Conservation (phyloP, 2,113 vertebrate genomes). For the Oncorhynchus clarkii region DNA sequence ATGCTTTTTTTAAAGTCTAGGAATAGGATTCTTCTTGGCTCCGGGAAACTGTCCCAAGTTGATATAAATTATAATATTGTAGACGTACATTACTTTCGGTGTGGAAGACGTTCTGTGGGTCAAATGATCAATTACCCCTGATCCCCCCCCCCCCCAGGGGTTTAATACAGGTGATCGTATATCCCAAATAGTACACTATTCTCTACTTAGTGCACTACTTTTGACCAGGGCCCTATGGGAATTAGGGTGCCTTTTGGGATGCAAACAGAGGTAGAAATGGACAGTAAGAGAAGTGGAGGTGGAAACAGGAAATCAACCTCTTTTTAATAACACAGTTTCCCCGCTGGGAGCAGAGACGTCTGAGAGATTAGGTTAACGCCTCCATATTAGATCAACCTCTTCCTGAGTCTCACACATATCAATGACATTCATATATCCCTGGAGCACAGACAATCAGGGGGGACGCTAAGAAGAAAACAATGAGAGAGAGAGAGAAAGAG, state of each 20-base stretch:
- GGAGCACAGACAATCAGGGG: constrained; percentile 23
- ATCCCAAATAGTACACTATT: no score
- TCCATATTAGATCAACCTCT: constrained; percentile 33
- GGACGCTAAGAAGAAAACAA: background rate
- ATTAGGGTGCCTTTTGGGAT: no score
- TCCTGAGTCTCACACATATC: constrained; percentile 21
- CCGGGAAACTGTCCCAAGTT: no score
- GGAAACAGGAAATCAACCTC: constrained; percentile 30
- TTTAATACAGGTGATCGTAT: background rate
- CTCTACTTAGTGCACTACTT: no score
- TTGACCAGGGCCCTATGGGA: no score
- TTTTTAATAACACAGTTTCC: constrained; percentile 14
- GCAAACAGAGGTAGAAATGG: background rate
- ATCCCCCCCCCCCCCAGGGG: background rate
- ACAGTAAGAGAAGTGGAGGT: background rate
- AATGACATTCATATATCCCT: constrained; percentile 42
- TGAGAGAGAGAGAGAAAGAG: background rate
- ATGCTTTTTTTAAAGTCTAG: background rate
- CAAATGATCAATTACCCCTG: constrained; percentile 3
- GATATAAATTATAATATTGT: no score
- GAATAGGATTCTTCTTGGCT: background rate
- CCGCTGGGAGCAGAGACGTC: constrained; percentile 17
- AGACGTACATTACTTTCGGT: background rate
- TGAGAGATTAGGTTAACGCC: constrained; percentile 19
- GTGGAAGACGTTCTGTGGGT: background rate